phyloP scores from a whole-genome alignment of 2,888 invertebrate genomes.

The Agriopis aurantiaria region DNA sequence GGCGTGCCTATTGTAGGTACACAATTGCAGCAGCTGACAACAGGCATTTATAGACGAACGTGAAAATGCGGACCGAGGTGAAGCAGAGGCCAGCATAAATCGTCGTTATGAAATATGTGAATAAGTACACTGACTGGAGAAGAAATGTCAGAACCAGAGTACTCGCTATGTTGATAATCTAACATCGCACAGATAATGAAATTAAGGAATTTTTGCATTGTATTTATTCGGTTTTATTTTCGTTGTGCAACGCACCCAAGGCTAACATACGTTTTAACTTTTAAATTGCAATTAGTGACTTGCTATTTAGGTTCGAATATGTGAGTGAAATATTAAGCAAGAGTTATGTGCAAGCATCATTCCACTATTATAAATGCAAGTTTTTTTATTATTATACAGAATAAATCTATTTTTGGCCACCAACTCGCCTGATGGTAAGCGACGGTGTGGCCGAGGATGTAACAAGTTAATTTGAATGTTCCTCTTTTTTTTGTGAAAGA shows the following conservation, averaged over 20 bases:
- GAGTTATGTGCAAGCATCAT: background rate
- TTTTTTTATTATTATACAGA: background rate
- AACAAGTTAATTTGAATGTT: no score
- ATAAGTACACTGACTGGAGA: no score
- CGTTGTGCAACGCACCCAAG: constrained; percentile 42
- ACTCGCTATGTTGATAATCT: constrained; percentile 58
- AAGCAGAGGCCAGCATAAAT: no score
- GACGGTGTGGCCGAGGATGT: no score
- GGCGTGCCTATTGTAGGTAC: no score
- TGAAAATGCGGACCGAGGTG: no score
- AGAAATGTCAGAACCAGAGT: constrained; percentile 3
- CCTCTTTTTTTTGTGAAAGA: no score
- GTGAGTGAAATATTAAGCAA: constrained; percentile 15
- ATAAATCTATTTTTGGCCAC: no score
- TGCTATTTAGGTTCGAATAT: constrained; percentile 5
- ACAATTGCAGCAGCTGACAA: no score
- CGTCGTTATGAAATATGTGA: no score
- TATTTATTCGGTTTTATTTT: constrained; percentile 33
- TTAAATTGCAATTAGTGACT: constrained; percentile 13
- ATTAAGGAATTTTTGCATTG: constrained; percentile 42
- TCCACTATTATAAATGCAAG: background rate
- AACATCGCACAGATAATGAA: constrained; percentile 53
- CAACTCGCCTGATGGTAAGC: no score
- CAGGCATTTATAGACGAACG: no score
- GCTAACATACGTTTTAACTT: constrained; percentile 15